phyloP scores from a whole-genome alignment of 2,113 vertebrate species.

The Phaethon lepturus region DNA sequence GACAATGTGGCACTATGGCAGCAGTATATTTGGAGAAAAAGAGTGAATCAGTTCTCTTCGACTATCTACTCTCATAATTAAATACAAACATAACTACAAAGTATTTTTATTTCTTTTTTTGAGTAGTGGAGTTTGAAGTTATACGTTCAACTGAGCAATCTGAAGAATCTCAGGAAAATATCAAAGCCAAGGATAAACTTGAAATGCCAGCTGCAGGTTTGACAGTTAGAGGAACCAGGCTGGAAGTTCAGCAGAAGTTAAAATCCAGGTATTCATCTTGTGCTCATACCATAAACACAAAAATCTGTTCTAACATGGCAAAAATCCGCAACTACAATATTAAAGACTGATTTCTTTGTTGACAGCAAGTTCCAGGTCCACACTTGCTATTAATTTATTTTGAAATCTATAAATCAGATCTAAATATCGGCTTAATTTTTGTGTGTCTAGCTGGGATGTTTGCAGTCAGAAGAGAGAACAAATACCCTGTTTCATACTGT shows the following conservation, averaged over 20 bases:
- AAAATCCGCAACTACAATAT: constrained; percentile 89
- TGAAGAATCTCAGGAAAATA: background rate
- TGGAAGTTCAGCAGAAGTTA: constrained; percentile 69
- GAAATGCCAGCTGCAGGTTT: background rate
- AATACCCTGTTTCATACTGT: background rate
- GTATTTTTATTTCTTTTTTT: background rate
- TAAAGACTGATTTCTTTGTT: constrained; percentile 79
- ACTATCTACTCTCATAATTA: background rate
- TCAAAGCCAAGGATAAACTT: background rate
- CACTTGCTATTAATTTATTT: background rate
- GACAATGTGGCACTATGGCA: background rate
- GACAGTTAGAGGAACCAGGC: constrained; percentile 65
- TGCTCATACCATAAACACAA: constrained; percentile 10
- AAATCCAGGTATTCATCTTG: constrained; percentile 29
- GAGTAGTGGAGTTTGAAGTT: background rate
- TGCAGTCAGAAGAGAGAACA: background rate
- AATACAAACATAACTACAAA: background rate
- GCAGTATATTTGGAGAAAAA: background rate
- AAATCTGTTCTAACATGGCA: background rate
- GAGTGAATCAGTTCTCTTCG: background rate
- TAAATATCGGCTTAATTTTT: background rate
- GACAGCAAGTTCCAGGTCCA: background rate
- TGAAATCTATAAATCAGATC: background rate
- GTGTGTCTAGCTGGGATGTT: background rate
- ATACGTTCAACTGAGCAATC: background rate